phyloP scores from a whole-genome alignment of 2,113 vertebrate genomes.

The Macaca mulatta region DNA sequence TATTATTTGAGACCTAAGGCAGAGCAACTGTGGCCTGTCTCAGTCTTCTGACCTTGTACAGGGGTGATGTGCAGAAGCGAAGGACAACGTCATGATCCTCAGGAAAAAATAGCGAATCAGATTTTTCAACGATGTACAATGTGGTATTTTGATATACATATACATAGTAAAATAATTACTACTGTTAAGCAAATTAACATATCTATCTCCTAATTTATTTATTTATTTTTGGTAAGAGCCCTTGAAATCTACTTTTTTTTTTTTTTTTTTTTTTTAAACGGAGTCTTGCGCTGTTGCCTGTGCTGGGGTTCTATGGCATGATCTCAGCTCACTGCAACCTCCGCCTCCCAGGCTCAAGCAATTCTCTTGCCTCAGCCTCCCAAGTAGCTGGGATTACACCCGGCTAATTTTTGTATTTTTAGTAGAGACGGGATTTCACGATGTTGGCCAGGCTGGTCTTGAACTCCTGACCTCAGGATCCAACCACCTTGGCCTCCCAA shows the following conservation, averaged over 20 bases:
- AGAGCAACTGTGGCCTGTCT: accelerated
- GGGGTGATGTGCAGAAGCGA: not conserved
- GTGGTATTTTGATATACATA: not conserved
- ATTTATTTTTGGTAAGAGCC: not conserved
- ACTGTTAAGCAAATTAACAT: not conserved
- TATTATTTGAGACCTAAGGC: not conserved
- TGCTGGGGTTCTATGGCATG: too few species aligned
- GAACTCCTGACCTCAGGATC: too few species aligned
- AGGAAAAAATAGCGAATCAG: not conserved
- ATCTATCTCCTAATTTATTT: not conserved
- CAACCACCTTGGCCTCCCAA: too few species aligned
- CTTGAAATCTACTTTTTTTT: not conserved
- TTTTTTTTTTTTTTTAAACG: too few species aligned
- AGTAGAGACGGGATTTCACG: too few species aligned
- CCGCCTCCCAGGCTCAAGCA: accelerated
- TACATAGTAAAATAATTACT: not conserved
- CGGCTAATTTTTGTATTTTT: too few species aligned
- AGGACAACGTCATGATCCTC: accelerated
- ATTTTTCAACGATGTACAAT: not conserved
- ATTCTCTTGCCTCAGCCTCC: too few species aligned
- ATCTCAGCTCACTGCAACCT: too few species aligned
- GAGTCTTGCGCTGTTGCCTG: too few species aligned
- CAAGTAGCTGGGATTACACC: too few species aligned
- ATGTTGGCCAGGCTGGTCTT: too few species aligned
- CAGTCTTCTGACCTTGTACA: not conserved